These are phyloP conservation scores for Numida meleagris DNA, from an alignment of 2,113 vertebrate genomes.

Conservation along the genomic window DNA sequence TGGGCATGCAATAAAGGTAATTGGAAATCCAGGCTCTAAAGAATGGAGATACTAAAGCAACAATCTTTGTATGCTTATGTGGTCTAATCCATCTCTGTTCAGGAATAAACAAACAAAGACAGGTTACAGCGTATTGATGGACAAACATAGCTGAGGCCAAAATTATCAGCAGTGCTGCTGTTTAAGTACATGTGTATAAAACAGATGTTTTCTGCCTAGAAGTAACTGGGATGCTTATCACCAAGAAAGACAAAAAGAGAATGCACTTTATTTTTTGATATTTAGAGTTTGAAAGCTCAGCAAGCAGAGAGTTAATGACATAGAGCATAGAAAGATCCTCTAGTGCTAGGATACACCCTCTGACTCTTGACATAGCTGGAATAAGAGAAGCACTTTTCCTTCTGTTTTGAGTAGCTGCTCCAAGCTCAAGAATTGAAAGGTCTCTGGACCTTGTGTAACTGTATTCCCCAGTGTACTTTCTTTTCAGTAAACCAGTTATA, in stretches of 20 bases:
- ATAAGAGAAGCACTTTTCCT: neutral
- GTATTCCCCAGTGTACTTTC: neutral
- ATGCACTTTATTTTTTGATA: neutral
- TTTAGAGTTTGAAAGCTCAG: neutral
- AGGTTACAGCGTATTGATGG: neutral
- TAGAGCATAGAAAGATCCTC: neutral
- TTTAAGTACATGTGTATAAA: neutral
- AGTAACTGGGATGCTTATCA: neutral
- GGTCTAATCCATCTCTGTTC: neutral
- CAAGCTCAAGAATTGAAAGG: neutral
- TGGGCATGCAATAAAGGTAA: neutral
- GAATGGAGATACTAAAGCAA: neutral
- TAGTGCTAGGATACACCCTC: neutral
- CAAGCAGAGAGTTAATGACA: neutral
- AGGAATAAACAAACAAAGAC: neutral
- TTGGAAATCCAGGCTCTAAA: neutral
- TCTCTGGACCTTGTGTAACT: neutral
- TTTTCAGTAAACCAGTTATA: neutral
- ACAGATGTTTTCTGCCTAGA: neutral
- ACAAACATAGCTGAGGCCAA: neutral
- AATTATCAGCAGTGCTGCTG: neutral
- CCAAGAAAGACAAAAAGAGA: neutral
- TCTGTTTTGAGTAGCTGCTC: neutral
- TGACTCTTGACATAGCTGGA: neutral
- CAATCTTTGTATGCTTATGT: neutral